Evolutionary conservation across 2,797 vertebrate species (phyloP).

Genomic region (Siniperca obscura): DNA sequence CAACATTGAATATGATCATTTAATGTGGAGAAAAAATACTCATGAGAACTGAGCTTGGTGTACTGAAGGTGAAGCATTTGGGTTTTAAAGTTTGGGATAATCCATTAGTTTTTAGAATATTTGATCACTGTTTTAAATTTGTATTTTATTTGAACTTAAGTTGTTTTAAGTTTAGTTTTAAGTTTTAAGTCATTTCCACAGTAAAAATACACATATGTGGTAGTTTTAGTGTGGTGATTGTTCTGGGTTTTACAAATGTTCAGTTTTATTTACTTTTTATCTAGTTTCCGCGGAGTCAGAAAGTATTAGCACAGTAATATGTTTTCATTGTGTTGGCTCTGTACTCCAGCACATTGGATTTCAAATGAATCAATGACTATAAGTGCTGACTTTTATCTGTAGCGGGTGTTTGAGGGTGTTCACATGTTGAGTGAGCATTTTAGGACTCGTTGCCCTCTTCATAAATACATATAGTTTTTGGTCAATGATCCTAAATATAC

Average conservation of each 20-base stretch:
- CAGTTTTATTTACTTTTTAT: not conserved
- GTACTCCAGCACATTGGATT: conserved; percentile 1
- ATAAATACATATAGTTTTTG: not conserved
- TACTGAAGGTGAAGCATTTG: not conserved
- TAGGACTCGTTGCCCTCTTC: not conserved
- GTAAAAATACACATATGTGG: not conserved
- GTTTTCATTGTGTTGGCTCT: not conserved
- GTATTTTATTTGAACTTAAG: not conserved
- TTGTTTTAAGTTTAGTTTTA: not conserved
- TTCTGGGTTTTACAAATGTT: conserved; percentile 1
- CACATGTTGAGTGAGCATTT: not conserved
- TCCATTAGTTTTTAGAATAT: not conserved
- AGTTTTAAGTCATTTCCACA: not conserved
- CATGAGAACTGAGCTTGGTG: not conserved
- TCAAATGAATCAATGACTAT: not conserved
- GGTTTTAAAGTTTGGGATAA: conserved; percentile 3
- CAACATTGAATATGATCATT: conserved; percentile 30
- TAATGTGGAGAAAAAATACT: conserved; percentile 24
- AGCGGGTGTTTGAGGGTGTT: not conserved
- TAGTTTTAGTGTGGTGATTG: too few species aligned
- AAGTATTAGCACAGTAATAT: not conserved
- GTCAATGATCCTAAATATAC: not conserved
- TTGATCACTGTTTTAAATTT: not conserved
- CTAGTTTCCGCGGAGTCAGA: not conserved
- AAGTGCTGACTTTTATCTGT: not conserved